Percentiles rank a stretch among this genome's conserved stretches.
phyloP scores from a whole-genome alignment of 2,797 vertebrate species.

The Coregonus sp. region DNA sequence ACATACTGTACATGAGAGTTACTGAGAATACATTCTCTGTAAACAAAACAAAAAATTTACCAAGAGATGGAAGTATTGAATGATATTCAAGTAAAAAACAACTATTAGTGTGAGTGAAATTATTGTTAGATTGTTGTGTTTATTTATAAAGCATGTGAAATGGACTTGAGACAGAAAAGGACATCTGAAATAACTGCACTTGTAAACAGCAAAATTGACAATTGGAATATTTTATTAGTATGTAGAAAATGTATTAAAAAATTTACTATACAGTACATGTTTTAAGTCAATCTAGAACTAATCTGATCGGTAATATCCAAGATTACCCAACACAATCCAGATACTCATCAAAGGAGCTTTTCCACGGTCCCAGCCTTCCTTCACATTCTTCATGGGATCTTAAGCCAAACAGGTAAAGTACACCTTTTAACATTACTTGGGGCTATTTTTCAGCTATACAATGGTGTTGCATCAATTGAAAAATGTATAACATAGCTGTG shows the following conservation, averaged over 20 bases:
- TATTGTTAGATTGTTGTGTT: not conserved
- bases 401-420: slow-evolving; percentile 28
- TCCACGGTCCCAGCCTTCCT: slow-evolving; percentile 66
- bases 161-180: not conserved
- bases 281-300: slow-evolving; percentile 93
- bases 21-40: not conserved
- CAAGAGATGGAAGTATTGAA: not conserved
- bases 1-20: not conserved
- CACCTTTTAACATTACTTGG: not conserved
- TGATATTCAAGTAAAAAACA: not conserved
- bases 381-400: slow-evolving; percentile 60
- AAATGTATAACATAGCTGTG: not conserved
- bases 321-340: slow-evolving; percentile 71
- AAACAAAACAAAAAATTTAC: not conserved
- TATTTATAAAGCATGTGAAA: not conserved
- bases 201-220: slow-evolving; percentile 40
- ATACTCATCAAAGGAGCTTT: slow-evolving; percentile 65
- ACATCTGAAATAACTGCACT: slow-evolving; percentile 18
- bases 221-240: slow-evolving; percentile 98
- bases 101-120: not conserved
- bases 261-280: slow-evolving; percentile 98
- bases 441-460: slow-evolving; percentile 11
- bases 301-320: slow-evolving; percentile 77
- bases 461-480: slow-evolving; percentile 32
- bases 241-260: slow-evolving; percentile 99